phyloP scores from a whole-genome alignment of 2,888 invertebrate genomes.

The Polietes domitor region DNA sequence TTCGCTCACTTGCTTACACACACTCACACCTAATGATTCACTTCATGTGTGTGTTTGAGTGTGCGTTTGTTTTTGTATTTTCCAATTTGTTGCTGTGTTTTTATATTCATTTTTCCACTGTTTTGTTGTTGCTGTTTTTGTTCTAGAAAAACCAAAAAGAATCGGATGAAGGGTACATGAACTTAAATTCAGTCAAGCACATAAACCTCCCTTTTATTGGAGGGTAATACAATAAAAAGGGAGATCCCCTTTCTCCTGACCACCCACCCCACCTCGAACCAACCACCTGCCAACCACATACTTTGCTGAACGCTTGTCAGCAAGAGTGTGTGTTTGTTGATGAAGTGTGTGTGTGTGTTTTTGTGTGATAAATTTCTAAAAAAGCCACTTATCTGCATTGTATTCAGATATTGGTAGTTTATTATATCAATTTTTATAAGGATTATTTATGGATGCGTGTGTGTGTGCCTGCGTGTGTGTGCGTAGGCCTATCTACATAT shows the following conservation, averaged over 20 bases:
- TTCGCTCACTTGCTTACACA: neutral
- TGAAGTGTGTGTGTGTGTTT: conserved; percentile 31
- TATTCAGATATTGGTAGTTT: conserved; percentile 56
- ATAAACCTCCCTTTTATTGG: conserved; percentile 47
- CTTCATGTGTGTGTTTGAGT: conserved; percentile 33
- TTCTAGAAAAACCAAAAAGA: neutral
- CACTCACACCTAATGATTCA: conserved; percentile 52
- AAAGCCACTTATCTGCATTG: conserved; percentile 58
- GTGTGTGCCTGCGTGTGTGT: neutral
- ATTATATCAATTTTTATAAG: conserved; percentile 59
- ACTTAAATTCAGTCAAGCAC: conserved; percentile 64
- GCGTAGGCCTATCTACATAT: neutral
- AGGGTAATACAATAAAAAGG: conserved; percentile 48
- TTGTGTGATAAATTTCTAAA: conserved; percentile 48
- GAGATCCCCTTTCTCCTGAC: neutral
- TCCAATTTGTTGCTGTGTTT: conserved; percentile 32
- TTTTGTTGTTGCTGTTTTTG: neutral
- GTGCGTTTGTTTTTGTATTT: conserved; percentile 11
- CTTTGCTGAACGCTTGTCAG: neutral
- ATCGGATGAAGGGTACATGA: conserved; percentile 53
- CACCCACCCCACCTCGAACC: neutral
- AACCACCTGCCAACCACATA: neutral
- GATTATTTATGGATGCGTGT: conserved; percentile 32
- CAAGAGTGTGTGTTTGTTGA: conserved; percentile 29
- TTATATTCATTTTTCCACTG: neutral